phyloP scores from a whole-genome alignment of 2,113 vertebrate genomes.

The Hemichromis elongatus region DNA sequence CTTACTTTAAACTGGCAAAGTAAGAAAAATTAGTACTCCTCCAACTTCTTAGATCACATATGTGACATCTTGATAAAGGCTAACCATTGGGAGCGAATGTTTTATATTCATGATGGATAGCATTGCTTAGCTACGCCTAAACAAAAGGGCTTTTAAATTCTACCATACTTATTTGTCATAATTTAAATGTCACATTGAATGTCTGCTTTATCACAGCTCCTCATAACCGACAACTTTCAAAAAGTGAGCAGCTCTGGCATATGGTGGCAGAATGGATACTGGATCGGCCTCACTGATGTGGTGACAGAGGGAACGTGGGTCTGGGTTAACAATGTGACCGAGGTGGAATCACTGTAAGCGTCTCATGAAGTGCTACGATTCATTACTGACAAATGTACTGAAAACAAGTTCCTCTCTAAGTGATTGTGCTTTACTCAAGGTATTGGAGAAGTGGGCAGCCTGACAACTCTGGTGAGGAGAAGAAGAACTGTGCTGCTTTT shows the following conservation, averaged over 20 bases:
- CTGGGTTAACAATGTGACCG: slow-evolving; percentile 50
- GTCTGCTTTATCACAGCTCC: slow-evolving; percentile 12
- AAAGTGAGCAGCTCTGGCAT: rapidly evolving
- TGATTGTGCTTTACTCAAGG: background rate
- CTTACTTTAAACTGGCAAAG: background rate
- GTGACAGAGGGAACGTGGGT: slow-evolving; percentile 20
- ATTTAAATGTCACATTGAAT: background rate
- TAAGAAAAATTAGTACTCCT: background rate
- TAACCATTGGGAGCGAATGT: background rate
- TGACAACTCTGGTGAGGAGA: background rate
- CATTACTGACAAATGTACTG: background rate
- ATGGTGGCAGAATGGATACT: slow-evolving; percentile 42
- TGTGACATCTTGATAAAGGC: background rate
- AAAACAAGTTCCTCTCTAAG: background rate
- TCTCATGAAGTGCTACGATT: background rate
- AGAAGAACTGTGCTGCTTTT: slow-evolving; percentile 42
- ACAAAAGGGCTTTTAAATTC: background rate
- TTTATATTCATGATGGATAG: background rate
- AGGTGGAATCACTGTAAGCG: slow-evolving; percentile 22
- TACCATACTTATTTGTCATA: background rate
- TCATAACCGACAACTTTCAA: background rate
- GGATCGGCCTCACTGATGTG: slow-evolving; percentile 49
- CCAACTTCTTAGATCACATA: rapidly evolving
- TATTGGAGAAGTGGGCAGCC: slow-evolving; percentile 43
- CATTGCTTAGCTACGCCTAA: background rate